Conservation (phyloP, 2,888 invertebrate species). For the Lasioglossum villosulum region DNA sequence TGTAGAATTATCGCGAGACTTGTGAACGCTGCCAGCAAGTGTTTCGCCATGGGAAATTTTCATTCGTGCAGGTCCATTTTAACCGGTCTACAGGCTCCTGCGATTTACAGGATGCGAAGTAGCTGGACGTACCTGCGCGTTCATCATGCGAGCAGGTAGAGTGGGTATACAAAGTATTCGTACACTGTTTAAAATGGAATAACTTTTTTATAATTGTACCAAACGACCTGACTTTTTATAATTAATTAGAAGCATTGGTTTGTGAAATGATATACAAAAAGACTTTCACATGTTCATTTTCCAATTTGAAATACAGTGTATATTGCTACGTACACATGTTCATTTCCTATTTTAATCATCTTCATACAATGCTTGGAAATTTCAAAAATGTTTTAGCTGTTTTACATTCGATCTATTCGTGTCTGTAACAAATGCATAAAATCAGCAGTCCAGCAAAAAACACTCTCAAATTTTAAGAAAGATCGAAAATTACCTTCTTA, state of each 20-base stretch:
- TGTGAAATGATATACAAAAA: too few species aligned
- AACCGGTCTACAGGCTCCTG: constrained; percentile 85
- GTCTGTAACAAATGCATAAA: neutral
- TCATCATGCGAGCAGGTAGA: constrained; percentile 85
- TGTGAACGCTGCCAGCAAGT: constrained; percentile 86
- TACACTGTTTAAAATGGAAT: too few species aligned
- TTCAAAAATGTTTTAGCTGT: neutral
- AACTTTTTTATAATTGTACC: too few species aligned
- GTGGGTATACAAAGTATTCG: too few species aligned
- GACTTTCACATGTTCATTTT: too few species aligned
- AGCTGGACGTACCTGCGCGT: constrained; percentile 86
- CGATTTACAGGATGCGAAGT: constrained; percentile 84
- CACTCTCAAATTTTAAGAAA: neutral
- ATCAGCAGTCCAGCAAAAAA: neutral
- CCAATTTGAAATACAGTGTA: too few species aligned
- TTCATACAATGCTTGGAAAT: neutral
- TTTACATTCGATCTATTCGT: neutral
- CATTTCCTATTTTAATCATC: neutral
- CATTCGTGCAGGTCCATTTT: constrained; percentile 86
- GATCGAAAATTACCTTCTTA: neutral
- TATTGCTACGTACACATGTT: too few species aligned
- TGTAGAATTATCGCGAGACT: constrained; percentile 86
- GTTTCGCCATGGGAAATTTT: constrained; percentile 85
- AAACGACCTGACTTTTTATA: too few species aligned
- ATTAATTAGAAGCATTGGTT: too few species aligned